Base-by-base conservation (phyloP, 2,113 vertebrate species). In the Trematocara unimaculatum region DNA sequence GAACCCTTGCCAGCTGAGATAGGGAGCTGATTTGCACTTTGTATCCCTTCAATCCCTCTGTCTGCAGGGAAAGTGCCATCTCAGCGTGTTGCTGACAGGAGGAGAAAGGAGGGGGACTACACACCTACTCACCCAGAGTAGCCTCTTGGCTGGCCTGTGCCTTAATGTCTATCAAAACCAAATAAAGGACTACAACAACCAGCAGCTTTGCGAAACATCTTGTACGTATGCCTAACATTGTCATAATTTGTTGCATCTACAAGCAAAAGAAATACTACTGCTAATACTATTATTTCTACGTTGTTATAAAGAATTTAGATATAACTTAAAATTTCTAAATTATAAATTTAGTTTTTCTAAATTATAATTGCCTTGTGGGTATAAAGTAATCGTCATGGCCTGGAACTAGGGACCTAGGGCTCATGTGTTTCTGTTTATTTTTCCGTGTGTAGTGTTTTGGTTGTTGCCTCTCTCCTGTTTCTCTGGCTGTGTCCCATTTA, bases 21-120 rank as follows among this genome's bases (percentile, higher is more conserved):
- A 89, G 91, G 77, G 87, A 94, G 91, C 93, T 94, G 89, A 96
- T 96, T 95, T 95, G 93, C 94, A 94, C 94, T 93, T 94, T 95
- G 91, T 90, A 93, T 93, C 92, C 89, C 85, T 92, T 94, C 91
- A 94, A 91, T 93, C 91, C 92, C 78, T 89, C 83, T 83, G 89
- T 95, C 91, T 92, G 91, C 45, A 82, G 87, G 89, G 90, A 88
- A 93, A 92, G 84, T 92, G 95, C 90, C 49, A 3, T 89, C 91
- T 95, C 94, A 94, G 94, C 93, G n/a, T 91, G 94, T 90, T 91
- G 49, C 88, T 94, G 87, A 87, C 87, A 91, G 83, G 86, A 81
- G 26, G 83, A 83, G 82, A 85, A 45, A 78, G 49, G 31, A 33
- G 31, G 54, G 85, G 70, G 49, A 31, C 45, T 40, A 13, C 26